Evolutionary conservation across 2,797 vertebrate genomes (phyloP).

Genomic region (Poliocrania exsul): DNA sequence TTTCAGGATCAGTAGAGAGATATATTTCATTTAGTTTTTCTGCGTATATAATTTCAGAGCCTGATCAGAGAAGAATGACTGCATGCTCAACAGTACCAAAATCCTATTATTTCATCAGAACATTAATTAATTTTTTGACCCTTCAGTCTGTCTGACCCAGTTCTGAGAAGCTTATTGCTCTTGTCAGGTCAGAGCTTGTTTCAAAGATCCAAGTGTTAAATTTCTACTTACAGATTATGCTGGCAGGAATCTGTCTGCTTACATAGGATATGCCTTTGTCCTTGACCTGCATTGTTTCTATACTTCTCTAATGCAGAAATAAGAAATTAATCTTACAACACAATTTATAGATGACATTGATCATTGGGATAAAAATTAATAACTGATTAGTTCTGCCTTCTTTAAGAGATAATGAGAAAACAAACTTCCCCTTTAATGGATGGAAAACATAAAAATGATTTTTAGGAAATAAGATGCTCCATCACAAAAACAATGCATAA

Average conservation of each 20-base stretch:
- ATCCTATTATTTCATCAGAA: not conserved
- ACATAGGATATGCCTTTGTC: not conserved
- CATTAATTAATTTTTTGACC: conserved; percentile 18
- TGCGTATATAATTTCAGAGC: not conserved
- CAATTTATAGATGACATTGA: conserved; percentile 8
- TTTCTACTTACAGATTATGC: conserved; percentile 62
- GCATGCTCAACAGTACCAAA: not conserved
- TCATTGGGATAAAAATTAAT: conserved; percentile 17
- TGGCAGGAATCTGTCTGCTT: conserved; percentile 53
- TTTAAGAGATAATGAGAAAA: conserved; percentile 37
- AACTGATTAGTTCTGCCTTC: conserved; percentile 10
- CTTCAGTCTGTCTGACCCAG: conserved; percentile 25
- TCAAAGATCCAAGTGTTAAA: conserved; percentile 57
- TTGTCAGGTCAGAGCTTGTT: conserved; percentile 66
- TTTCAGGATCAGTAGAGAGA: not conserved
- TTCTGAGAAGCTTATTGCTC: conserved; percentile 58
- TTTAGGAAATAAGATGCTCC: not conserved
- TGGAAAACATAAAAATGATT: not conserved
- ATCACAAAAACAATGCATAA: not conserved
- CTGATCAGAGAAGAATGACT: not conserved
- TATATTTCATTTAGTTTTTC: not conserved
- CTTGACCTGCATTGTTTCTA: conserved; percentile 6
- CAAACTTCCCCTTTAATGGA: not conserved
- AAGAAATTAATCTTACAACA: conserved; percentile 17
- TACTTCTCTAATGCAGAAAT: conserved; percentile 17